Percentiles rank a stretch among this genome's conserved stretches.
phyloP scores from a whole-genome alignment of 2,888 invertebrate genomes.

The Drosophila mimica region DNA sequence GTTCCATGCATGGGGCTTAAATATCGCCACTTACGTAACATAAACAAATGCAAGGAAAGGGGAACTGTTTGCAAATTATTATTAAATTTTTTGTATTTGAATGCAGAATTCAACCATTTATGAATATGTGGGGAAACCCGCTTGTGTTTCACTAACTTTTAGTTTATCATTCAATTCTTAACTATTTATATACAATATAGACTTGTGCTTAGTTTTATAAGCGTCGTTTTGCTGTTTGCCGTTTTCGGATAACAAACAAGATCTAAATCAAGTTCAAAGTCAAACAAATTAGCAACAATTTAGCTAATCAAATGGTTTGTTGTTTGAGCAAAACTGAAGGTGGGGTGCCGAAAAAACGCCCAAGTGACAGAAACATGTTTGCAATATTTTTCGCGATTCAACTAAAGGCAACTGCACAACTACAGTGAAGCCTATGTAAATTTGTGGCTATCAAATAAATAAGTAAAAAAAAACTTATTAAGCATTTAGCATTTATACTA shows the following conservation, averaged over 20 bases:
- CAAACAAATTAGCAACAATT: conserved; percentile 77
- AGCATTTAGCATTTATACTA: conserved; percentile 24
- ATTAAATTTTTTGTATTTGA: neutral
- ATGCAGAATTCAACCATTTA: neutral
- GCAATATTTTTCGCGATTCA: conserved; percentile 26
- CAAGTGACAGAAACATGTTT: conserved; percentile 67
- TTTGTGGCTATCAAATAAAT: conserved; percentile 57
- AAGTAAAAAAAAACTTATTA: conserved; percentile 40
- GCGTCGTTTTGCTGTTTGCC: conserved; percentile 30
- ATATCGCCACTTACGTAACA: conserved; percentile 37
- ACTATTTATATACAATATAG: conserved; percentile 1
- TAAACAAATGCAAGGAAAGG: neutral
- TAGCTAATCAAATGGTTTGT: conserved; percentile 64
- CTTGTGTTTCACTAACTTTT: neutral
- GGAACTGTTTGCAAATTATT: neutral
- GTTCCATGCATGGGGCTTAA: conserved; percentile 44
- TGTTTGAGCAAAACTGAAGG: conserved; percentile 33
- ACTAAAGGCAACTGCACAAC: conserved; percentile 13
- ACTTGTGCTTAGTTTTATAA: conserved; percentile 28
- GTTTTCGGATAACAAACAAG: conserved; percentile 58
- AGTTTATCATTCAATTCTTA: neutral
- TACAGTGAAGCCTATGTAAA: conserved; percentile 44
- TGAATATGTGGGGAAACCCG: neutral
- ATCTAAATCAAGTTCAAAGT: conserved; percentile 79
- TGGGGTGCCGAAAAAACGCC: conserved; percentile 36